phyloP scores from a whole-genome alignment of 2,888 invertebrate genomes.

The Tricholauxania praeusta region DNA sequence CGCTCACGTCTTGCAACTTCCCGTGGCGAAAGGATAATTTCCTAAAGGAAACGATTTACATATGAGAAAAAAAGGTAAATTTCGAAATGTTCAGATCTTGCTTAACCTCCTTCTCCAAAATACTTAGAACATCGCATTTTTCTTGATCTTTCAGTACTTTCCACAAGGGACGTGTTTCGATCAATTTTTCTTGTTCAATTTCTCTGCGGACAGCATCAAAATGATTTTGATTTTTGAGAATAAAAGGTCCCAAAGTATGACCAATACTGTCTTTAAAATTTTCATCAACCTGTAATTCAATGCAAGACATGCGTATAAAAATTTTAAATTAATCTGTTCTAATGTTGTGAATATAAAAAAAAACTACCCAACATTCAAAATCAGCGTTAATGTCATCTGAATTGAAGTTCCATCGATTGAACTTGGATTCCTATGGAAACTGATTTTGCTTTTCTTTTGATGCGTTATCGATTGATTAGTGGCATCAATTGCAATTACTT shows the following conservation, averaged over 20 bases:
- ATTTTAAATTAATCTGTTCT: too few relatives aligned
- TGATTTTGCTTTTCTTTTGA: too few relatives aligned
- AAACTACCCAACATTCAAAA: too few relatives aligned
- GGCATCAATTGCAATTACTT: too few relatives aligned
- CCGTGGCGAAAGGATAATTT: conserved; percentile 55
- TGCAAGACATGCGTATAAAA: too few relatives aligned
- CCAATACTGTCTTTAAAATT: conserved; percentile 60
- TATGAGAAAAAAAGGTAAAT: too few relatives aligned
- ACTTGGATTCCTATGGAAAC: too few relatives aligned
- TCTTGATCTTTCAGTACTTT: conserved; percentile 57
- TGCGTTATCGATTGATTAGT: too few relatives aligned
- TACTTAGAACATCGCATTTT: conserved; percentile 61
- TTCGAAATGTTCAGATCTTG: neutral
- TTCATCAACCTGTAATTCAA: conserved; percentile 53
- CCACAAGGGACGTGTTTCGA: conserved; percentile 59
- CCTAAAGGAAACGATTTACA: conserved; percentile 46
- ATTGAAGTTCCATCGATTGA: too few relatives aligned
- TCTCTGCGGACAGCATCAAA: conserved; percentile 52
- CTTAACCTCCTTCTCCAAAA: conserved; percentile 54
- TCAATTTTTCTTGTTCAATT: conserved; percentile 47
- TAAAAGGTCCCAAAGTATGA: conserved; percentile 57
- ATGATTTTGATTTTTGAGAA: conserved; percentile 55
- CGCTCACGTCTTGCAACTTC: conserved; percentile 57
- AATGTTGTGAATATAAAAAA: too few relatives aligned
- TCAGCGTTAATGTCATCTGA: too few relatives aligned